Percentiles rank a stretch among this genome's conserved stretches.
These are phyloP conservation scores for Merodon equestris DNA, from an alignment of 2,888 invertebrate species.

Conservation along the genomic window DNA sequence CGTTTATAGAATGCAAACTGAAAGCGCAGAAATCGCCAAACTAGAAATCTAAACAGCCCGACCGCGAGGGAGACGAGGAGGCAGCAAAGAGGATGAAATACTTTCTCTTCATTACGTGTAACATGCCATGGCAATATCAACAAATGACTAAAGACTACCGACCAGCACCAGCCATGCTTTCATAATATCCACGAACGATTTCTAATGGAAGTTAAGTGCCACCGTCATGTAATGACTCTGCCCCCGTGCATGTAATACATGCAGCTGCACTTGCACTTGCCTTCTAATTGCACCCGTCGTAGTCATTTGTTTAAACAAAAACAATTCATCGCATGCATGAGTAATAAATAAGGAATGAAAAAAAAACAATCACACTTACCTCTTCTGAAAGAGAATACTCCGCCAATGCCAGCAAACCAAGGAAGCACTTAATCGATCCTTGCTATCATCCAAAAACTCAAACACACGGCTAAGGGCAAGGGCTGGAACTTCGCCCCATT, in stretches of 20 bases:
- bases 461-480: slow-evolving; percentile 80
- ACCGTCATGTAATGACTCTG: too few relatives aligned
- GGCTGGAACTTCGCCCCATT: slow-evolving; percentile 77
- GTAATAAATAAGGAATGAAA: neutral
- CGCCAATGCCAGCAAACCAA: slow-evolving; percentile 82
- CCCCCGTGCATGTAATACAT: neutral
- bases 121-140: slow-evolving; percentile 39
- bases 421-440: slow-evolving; percentile 80
- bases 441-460: slow-evolving; percentile 74
- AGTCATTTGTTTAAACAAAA: slow-evolving; percentile 14
- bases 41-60: neutral
- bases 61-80: too few relatives aligned
- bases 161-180: slow-evolving; percentile 31
- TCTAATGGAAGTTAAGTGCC: neutral
- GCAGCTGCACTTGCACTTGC: slow-evolving; percentile 33
- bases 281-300: slow-evolving; percentile 17
- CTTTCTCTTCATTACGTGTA: slow-evolving; percentile 60
- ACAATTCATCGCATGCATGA: too few relatives aligned
- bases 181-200: slow-evolving; percentile 10
- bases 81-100: slow-evolving; percentile 27
- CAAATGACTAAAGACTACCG: slow-evolving; percentile 29
- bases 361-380: slow-evolving; percentile 72
- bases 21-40: slow-evolving; percentile 50
- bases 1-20: slow-evolving; percentile 54
- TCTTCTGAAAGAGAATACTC: slow-evolving; percentile 78